Evolutionary conservation across 2,797 vertebrate genomes (phyloP).

Genomic region (Amphiprion clarkii): DNA sequence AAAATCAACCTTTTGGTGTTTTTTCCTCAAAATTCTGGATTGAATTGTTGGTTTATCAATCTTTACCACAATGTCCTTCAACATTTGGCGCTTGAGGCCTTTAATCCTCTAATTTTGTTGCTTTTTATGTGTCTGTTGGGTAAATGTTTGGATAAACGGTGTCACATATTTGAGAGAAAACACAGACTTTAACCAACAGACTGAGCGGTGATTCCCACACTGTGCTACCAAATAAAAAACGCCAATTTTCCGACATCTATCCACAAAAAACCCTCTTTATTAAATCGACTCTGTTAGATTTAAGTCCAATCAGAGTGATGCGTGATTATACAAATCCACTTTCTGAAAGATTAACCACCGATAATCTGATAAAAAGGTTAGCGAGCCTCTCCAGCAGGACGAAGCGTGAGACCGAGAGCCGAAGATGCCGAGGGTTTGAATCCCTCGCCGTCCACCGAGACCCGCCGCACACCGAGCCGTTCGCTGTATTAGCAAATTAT

Average conservation of each 20-base stretch:
- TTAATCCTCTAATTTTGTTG: too few relatives aligned
- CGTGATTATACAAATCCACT: conserved; percentile 63
- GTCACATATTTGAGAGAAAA: too few relatives aligned
- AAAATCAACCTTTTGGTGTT: too few relatives aligned
- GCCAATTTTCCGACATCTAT: too few relatives aligned
- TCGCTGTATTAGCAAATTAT: conserved; percentile 1
- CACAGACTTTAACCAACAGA: neutral
- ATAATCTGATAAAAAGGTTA: conserved; percentile 62
- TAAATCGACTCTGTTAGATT: conserved; percentile 50
- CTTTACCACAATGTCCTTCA: neutral
- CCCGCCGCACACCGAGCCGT: neutral
- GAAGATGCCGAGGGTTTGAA: conserved; percentile 10
- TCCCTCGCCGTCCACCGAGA: neutral
- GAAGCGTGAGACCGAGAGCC: conserved; percentile 1
- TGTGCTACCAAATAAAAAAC: too few relatives aligned
- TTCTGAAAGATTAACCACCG: conserved; percentile 46
- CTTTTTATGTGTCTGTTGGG: too few relatives aligned
- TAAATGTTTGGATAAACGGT: too few relatives aligned
- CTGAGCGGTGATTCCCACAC: neutral
- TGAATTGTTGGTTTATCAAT: neutral
- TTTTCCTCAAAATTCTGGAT: neutral
- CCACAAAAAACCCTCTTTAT: conserved; percentile 27
- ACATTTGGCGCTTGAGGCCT: too few relatives aligned
- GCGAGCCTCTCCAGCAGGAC: conserved; percentile 5
- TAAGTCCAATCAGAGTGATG: conserved; percentile 55